These are phyloP conservation scores for Eidolon dupreanum DNA, from an alignment of 2,797 vertebrate genomes.

Conservation along the genomic window DNA sequence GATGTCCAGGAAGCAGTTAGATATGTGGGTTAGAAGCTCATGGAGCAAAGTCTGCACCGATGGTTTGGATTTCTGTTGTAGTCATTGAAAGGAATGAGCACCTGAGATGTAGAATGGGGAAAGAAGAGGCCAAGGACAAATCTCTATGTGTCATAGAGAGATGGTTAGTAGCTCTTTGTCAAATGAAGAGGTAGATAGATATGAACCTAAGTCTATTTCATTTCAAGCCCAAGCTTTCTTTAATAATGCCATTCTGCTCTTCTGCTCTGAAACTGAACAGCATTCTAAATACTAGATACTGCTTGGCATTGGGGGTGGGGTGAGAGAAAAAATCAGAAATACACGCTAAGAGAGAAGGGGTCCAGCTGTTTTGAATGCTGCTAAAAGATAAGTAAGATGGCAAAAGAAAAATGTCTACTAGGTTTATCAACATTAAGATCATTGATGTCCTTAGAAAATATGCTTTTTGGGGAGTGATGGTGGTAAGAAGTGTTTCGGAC, in stretches of 20 bases:
- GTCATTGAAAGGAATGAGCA: not conserved
- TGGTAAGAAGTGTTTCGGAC: not conserved
- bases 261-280: not conserved
- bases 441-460: not conserved
- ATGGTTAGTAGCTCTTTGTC: not conserved
- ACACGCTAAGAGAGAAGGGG: not conserved
- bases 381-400: not conserved
- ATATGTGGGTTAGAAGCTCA: not conserved
- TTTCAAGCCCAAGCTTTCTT: not conserved
- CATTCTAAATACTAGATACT: not conserved
- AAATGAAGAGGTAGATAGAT: not conserved
- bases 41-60: not conserved
- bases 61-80: not conserved
- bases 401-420: not conserved
- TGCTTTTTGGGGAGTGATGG: not conserved
- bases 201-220: not conserved
- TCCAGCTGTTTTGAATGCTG: not conserved
- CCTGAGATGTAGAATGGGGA: not conserved
- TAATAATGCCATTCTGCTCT: not conserved
- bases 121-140: not conserved
- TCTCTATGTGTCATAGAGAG: not conserved
- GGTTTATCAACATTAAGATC: not conserved
- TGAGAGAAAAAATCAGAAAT: not conserved
- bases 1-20: not conserved
- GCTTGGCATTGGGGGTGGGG: accelerated